phyloP scores from a whole-genome alignment of 2,797 vertebrate genomes.

The Arremon brunneinucha region DNA sequence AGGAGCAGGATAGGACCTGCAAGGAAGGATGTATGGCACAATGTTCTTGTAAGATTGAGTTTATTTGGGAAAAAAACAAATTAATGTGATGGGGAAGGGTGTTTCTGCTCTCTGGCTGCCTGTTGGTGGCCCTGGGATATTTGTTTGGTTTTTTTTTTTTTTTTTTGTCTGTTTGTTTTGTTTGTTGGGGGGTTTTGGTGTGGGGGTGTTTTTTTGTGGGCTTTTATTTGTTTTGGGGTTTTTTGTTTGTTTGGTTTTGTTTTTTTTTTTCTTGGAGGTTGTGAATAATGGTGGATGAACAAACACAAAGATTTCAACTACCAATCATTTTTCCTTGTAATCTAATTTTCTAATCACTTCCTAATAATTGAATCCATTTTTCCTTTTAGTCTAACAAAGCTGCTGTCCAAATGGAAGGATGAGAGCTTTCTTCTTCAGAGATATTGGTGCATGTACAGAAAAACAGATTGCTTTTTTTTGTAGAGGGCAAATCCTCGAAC shows the following conservation, averaged over 20 bases:
- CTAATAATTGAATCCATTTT: too few species aligned
- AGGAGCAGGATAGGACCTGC: not conserved
- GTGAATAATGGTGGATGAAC: fast-evolving
- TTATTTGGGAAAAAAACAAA: not conserved
- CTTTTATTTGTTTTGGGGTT: too few species aligned
- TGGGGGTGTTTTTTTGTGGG: not conserved
- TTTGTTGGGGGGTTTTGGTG: too few species aligned
- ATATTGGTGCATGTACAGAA: fast-evolving
- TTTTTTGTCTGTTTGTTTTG: too few species aligned
- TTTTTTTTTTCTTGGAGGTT: not conserved
- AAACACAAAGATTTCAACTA: fast-evolving
- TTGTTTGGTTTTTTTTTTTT: too few species aligned
- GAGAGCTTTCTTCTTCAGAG: too few species aligned
- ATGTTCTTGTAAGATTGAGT: not conserved
- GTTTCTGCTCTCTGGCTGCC: not conserved
- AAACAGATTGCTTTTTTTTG: not conserved
- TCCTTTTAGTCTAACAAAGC: not conserved
- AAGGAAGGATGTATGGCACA: not conserved
- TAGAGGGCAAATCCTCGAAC: not conserved
- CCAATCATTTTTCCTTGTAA: not conserved
- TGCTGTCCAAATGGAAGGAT: fast-evolving
- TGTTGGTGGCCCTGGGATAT: not conserved
- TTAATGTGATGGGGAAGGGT: not conserved
- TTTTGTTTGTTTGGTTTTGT: too few species aligned
- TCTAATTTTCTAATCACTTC: too few species aligned